A percentile compares a stretch with the other conserved stretches of the same genome.
These are phyloP conservation scores for Coremacera marginata DNA, from an alignment of 2,888 invertebrate genomes.

Conservation along the genomic window DNA sequence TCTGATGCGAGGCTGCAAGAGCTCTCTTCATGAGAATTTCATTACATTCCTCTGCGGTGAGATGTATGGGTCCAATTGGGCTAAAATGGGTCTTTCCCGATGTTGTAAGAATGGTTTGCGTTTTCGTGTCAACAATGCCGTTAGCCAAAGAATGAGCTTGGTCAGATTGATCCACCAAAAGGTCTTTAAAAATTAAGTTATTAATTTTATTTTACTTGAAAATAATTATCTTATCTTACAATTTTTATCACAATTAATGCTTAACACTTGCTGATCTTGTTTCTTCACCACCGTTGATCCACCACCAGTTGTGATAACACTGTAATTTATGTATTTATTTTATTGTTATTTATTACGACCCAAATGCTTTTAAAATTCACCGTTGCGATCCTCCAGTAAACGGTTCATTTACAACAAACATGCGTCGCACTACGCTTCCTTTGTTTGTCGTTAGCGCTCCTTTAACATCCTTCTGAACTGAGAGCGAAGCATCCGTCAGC, in stretches of 20 bases:
- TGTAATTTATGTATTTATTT: constrained; percentile 47
- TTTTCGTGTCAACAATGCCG: constrained; percentile 68
- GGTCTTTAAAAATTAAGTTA: constrained; percentile 56
- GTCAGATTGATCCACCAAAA: constrained; percentile 68
- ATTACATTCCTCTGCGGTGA: constrained; percentile 83
- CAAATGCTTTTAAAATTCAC: constrained; percentile 51
- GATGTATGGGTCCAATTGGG: constrained; percentile 79
- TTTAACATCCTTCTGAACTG: constrained; percentile 69
- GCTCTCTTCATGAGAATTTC: constrained; percentile 83
- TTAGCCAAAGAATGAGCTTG: constrained; percentile 66
- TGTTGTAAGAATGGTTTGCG: constrained; percentile 68
- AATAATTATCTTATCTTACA: constrained; percentile 61
- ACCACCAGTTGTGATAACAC: constrained; percentile 67
- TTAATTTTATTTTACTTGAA: constrained; percentile 6
- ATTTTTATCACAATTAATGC: constrained; percentile 70
- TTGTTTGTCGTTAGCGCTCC: constrained; percentile 66
- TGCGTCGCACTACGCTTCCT: constrained; percentile 68
- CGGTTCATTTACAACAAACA: constrained; percentile 69
- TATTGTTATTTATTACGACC: neutral
- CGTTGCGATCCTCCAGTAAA: constrained; percentile 67
- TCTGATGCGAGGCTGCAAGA: constrained; percentile 75
- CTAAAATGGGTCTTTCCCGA: constrained; percentile 74
- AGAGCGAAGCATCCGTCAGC: constrained; percentile 68
- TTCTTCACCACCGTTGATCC: constrained; percentile 67
- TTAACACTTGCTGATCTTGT: constrained; percentile 69